Evolutionary conservation across 1,140 invertebrate species (phyloP), one percentile per base, ranked within the genome.

Genomic region (Calephelis nemesis): DNA sequence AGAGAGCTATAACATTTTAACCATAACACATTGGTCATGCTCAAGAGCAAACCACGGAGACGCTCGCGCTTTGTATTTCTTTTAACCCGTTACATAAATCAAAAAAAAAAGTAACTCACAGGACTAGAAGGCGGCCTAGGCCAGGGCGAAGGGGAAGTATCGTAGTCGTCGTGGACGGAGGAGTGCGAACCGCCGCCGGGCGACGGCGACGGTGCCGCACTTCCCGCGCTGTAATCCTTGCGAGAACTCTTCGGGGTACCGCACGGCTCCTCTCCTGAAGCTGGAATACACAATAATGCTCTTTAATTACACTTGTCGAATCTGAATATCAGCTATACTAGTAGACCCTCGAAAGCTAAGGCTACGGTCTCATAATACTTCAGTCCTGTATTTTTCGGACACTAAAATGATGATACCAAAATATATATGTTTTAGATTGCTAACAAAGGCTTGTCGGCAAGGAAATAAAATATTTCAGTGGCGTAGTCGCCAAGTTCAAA

Each of bases 81-180:
- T 30, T 30, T 30, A 30, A 30, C 3, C 30, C 30, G 30, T 30
- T 30, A 4, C 1, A 30, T 30, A 30, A 30, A 30, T 1, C 30
- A 30, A 30, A 68, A 65, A 71, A 70, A 52, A 9, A 8, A n/a
- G 13, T 40, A n/a, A 93, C 94, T 94, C 95, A 97, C 97, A 83
- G 97, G 96, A 94, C 97, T 97, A 85, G 97, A 97, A 77, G 97
- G 96, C 75, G 97, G 97, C 77, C 97, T 94, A 65, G 96, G 94
- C 96, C 96, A 97, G 70, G 93, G 92, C 81, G 96, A 95, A 69
- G 97, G 97, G 85, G 94, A 96, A 78, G 97, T 95, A 87, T 97
- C 97, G 92, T 98, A 98, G 81, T 98, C 97, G 82, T 98, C 97
- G 82, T 97, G 97, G 81, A 96, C 81, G 7, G 96, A 97, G 84